Percentiles rank a stretch among this genome's conserved stretches.
Conservation (phyloP, 2,797 vertebrate species). For the Ctenopoma multispine region DNA sequence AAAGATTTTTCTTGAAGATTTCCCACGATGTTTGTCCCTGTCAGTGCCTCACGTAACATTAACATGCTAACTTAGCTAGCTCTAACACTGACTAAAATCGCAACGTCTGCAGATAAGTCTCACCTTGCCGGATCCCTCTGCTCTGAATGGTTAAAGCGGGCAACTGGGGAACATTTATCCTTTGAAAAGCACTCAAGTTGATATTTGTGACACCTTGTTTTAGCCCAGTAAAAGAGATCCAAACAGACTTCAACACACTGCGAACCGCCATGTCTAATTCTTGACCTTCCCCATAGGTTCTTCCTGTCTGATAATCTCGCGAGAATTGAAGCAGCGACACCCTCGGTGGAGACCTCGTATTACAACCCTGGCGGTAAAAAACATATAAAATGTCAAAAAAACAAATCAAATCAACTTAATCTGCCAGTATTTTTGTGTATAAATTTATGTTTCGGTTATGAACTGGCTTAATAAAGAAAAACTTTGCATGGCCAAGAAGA, state of each 20-base stretch:
- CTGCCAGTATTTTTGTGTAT: not conserved
- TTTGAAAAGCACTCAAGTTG: conserved; percentile 12
- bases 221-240: conserved; percentile 62
- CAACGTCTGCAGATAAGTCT: conserved; percentile 22
- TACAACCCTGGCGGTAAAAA: not conserved
- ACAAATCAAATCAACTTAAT: conserved; percentile 5
- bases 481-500: conserved; percentile 10
- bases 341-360: not conserved
- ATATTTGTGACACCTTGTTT: conserved; percentile 14
- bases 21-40: not conserved
- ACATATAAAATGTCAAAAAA: not conserved
- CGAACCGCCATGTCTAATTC: conserved; percentile 79
- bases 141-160: conserved; percentile 58
- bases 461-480: not conserved
- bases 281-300: conserved; percentile 69
- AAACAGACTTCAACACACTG: conserved; percentile 62
- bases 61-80: conserved; percentile 6
- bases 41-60: not conserved
- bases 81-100: not conserved
- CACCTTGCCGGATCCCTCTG: conserved; percentile 82
- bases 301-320: conserved; percentile 56
- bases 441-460: conserved; percentile 1
- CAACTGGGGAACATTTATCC: conserved; percentile 44
- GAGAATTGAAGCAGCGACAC: conserved; percentile 42
- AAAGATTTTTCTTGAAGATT: too few species aligned